These are phyloP conservation scores for Scylla paramamosain DNA, from an alignment of 1,140 invertebrate species.

Conservation along the genomic window DNA sequence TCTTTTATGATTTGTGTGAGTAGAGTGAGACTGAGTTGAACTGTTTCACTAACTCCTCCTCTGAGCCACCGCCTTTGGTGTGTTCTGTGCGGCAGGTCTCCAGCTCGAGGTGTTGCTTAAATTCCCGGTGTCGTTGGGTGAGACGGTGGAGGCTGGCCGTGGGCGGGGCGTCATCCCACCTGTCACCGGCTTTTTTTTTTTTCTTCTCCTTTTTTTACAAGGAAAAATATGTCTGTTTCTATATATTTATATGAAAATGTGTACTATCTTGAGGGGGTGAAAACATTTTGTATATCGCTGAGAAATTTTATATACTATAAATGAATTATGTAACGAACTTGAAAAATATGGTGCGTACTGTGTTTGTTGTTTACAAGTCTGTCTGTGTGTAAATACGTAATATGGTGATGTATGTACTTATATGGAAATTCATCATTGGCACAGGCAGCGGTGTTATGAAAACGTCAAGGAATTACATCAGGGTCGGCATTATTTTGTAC, in stretches of 20 bases:
- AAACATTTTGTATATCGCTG: not conserved
- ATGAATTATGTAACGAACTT: not conserved
- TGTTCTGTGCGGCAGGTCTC: not conserved
- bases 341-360: constrained; percentile 8
- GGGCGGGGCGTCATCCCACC: not conserved
- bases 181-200: not conserved
- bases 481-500: not conserved
- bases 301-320: not conserved
- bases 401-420: constrained; percentile 13
- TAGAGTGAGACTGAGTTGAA: not conserved
- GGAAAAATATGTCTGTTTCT: not conserved
- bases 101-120: not conserved
- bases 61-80: not conserved
- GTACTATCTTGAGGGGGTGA: not conserved
- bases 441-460: not conserved
- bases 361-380: not conserved
- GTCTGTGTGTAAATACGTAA: constrained; percentile 26
- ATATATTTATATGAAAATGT: not conserved
- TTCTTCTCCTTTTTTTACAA: too few relatives aligned
- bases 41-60: not conserved
- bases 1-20: not conserved
- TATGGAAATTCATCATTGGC: not conserved
- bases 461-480: not conserved
- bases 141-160: not conserved
- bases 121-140: not conserved